Conservation (phyloP, 2,113 vertebrate genomes). For the Loxodonta africana region DNA sequence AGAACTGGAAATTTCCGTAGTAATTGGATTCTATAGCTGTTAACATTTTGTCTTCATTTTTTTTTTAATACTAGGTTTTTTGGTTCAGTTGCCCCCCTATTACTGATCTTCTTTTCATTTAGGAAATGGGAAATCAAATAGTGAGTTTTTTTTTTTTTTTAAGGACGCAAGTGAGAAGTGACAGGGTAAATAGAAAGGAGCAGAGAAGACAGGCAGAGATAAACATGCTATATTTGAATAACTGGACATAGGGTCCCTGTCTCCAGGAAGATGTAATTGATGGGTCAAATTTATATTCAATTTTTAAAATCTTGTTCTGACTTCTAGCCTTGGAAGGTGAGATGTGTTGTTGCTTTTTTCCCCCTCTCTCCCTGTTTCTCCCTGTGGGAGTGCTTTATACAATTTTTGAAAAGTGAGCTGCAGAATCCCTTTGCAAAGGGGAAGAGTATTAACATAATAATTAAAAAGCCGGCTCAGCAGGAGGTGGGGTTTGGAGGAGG, state of each 20-base stretch:
- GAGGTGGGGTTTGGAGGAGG: neutral
- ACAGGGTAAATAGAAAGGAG: rapidly evolving
- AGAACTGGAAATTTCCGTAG: rapidly evolving
- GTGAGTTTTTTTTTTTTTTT: neutral
- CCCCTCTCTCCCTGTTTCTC: neutral
- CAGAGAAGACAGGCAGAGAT: rapidly evolving
- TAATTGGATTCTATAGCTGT: neutral
- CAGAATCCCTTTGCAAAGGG: constrained; percentile 37
- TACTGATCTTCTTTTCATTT: neutral
- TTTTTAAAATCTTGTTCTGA: neutral
- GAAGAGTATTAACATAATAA: neutral
- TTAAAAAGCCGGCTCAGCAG: neutral
- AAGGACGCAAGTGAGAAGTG: neutral
- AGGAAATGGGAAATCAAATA: neutral
- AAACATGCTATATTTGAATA: rapidly evolving
- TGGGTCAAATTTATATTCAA: neutral
- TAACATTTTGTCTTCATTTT: neutral
- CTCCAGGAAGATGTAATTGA: no score
- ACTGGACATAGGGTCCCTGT: neutral
- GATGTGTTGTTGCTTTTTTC: no score
- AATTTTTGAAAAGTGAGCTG: neutral
- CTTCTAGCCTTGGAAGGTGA: neutral
- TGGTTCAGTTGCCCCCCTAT: neutral
- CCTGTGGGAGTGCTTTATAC: neutral
- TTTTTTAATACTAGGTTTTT: rapidly evolving